Evolutionary conservation across 2,797 vertebrate genomes (phyloP).

Genomic region (Pseudochaenichthys georgianus): DNA sequence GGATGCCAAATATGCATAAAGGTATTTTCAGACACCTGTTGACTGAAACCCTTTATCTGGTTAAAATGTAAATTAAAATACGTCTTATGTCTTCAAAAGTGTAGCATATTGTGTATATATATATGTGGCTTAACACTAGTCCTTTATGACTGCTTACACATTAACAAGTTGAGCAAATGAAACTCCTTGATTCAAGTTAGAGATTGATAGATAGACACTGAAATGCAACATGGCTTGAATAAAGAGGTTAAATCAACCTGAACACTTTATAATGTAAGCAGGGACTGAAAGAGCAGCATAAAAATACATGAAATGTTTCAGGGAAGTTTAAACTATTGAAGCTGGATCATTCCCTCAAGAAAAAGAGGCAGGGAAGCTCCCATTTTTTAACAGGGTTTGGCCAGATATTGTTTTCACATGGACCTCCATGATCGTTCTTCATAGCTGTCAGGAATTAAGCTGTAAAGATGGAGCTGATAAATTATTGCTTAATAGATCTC

Average conservation of each 20-base stretch:
- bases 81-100: too few relatives aligned
- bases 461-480: slow-evolving; percentile 9
- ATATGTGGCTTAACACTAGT: too few relatives aligned
- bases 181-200: too few relatives aligned
- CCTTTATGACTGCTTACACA: too few relatives aligned
- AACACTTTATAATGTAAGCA: neutral
- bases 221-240: too few relatives aligned
- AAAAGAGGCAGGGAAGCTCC: neutral
- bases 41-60: too few relatives aligned
- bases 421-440: neutral
- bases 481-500: slow-evolving; percentile 16
- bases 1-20: too few relatives aligned
- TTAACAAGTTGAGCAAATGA: too few relatives aligned
- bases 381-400: slow-evolving; percentile 24
- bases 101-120: too few relatives aligned
- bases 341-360: slow-evolving; percentile 37
- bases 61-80: too few relatives aligned
- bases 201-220: neutral
- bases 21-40: too few relatives aligned
- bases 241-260: neutral
- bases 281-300: slow-evolving; percentile 10
- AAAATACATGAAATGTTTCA: slow-evolving; percentile 8
- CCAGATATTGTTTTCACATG: neutral
- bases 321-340: slow-evolving; percentile 28
- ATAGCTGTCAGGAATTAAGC: slow-evolving; percentile 13